A percentile compares a stretch with the other conserved stretches of the same genome.
Evolutionary conservation across 2,797 vertebrate species (phyloP).

Genomic region (Ctenochaetus hawaiiensis): DNA sequence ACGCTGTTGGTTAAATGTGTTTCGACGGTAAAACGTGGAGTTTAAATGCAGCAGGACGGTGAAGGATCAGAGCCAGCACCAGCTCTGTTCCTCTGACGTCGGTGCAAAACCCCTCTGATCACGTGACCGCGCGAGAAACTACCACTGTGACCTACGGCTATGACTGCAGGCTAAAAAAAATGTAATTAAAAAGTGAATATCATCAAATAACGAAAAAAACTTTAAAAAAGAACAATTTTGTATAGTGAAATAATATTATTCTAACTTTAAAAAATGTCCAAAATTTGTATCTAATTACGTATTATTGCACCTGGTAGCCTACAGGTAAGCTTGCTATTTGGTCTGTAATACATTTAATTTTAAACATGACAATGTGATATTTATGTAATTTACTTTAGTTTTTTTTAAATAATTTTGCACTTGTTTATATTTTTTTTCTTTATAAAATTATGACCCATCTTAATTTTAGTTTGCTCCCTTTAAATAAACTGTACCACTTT

Average conservation of each 20-base stretch:
- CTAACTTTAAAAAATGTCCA: too few relatives aligned
- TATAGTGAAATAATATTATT: too few relatives aligned
- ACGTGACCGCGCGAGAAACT: slow-evolving; percentile 59
- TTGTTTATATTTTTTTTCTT: not conserved
- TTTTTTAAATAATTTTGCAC: not conserved
- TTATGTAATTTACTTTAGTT: not conserved
- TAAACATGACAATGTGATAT: too few relatives aligned
- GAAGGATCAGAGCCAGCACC: slow-evolving; percentile 42
- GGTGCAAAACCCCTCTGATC: slow-evolving; percentile 37
- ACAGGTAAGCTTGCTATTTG: too few relatives aligned
- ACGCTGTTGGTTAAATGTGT: fast-evolving
- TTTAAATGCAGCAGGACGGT: not conserved
- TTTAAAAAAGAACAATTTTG: too few relatives aligned
- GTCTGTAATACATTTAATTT: too few relatives aligned
- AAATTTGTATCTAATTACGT: too few relatives aligned
- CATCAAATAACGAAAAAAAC: too few relatives aligned
- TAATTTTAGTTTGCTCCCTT: not conserved
- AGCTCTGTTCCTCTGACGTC: slow-evolving; percentile 70
- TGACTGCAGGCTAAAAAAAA: not conserved
- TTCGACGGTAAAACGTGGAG: fast-evolving
- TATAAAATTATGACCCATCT: not conserved
- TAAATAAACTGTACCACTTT: not conserved
- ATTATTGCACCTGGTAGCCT: too few relatives aligned
- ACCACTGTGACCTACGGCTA: too few relatives aligned
- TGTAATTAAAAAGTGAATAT: too few relatives aligned